Evolutionary conservation across 2,888 invertebrate species (phyloP).

Genomic region (Leptopilina drosophilae): DNA sequence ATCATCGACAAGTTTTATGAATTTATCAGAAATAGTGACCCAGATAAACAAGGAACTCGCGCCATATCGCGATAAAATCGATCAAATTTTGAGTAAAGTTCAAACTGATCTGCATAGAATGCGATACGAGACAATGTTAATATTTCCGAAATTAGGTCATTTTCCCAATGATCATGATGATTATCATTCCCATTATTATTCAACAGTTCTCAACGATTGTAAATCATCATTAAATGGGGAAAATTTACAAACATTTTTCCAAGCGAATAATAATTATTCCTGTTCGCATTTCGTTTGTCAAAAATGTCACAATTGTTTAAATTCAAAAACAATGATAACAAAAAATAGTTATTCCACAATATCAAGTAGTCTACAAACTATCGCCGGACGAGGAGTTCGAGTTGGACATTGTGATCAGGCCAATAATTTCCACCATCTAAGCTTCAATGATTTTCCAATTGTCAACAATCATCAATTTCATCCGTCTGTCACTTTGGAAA

Average conservation of each 20-base stretch:
- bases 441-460: slow-evolving; percentile 3
- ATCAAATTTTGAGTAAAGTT: slow-evolving; percentile 26
- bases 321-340: too few species aligned
- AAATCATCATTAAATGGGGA: too few species aligned
- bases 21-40: slow-evolving; percentile 4
- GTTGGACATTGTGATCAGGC: background rate
- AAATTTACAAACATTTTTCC: background rate
- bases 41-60: slow-evolving; percentile 28
- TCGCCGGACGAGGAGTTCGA: background rate
- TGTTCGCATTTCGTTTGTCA: too few species aligned
- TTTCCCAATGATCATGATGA: too few species aligned
- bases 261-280: background rate
- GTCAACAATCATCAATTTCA: slow-evolving; percentile 7
- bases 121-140: background rate
- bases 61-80: background rate
- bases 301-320: too few species aligned
- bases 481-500: slow-evolving; percentile 8
- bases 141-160: background rate
- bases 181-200: background rate
- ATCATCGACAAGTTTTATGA: background rate
- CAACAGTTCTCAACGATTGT: too few species aligned
- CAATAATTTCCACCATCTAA: slow-evolving; percentile 15
- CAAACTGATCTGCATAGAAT: background rate
- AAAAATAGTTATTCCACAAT: background rate
- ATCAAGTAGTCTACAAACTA: background rate